Evolutionary conservation across 2,113 vertebrate species (phyloP).

Genomic region (Microcebus ravelobensis): DNA sequence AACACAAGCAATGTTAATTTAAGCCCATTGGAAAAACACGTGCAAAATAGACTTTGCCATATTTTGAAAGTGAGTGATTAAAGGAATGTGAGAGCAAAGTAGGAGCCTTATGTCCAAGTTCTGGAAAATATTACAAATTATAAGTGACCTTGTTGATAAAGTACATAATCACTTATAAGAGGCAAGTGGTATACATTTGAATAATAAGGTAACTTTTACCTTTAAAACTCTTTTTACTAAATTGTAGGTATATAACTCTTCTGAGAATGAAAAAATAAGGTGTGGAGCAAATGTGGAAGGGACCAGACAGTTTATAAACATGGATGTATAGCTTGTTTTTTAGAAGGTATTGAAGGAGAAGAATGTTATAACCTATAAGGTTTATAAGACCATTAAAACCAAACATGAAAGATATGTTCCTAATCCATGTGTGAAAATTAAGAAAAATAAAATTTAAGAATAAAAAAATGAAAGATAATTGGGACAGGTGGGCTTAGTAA

Average conservation of each 20-base stretch:
- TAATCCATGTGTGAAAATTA: too few species aligned
- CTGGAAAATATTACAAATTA: not conserved
- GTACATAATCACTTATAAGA: not conserved
- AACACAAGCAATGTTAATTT: slow-evolving; percentile 47
- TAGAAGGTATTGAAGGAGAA: slow-evolving; percentile 19
- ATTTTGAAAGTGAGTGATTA: slow-evolving; percentile 32
- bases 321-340: not conserved
- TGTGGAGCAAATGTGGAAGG: not conserved
- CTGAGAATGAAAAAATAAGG: slow-evolving; percentile 7
- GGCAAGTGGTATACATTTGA: not conserved
- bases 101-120: slow-evolving; percentile 1
- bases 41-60: slow-evolving; percentile 6
- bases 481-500: not conserved
- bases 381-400: slow-evolving; percentile 11
- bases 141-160: slow-evolving; percentile 35
- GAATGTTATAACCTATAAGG: not conserved
- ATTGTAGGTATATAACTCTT: not conserved
- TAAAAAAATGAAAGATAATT: not conserved
- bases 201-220: not conserved
- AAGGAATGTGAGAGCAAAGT: not conserved
- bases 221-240: slow-evolving; percentile 12
- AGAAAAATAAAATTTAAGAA: too few species aligned
- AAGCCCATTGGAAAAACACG: slow-evolving; percentile 28
- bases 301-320: not conserved
- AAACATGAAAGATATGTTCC: not conserved